Base-by-base conservation (phyloP, 2,113 vertebrate species). In the Paralichthys olivaceus region DNA sequence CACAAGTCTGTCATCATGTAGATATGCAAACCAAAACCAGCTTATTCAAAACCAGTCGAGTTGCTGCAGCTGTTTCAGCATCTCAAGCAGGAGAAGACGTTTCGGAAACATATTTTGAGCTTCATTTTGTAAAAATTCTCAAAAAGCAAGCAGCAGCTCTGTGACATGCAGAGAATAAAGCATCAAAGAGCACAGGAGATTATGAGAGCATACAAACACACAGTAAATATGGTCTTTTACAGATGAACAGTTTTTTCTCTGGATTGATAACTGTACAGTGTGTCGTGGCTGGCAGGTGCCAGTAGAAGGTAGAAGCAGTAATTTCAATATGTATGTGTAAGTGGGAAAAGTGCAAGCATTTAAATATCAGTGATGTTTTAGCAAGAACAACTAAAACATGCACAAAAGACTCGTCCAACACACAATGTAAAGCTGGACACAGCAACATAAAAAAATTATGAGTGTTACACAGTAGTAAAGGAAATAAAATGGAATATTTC, bases 331-430 rank as follows among this genome's bases (percentile, higher is more conserved):
- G 57, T 7, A 72, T 70, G 19, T 69, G 47, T 5, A 57, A 37
- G 69, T 62, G 53, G 8, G 3, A 66, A 76, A 79, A 85, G 81
- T 87, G 80, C 71, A 85, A 82, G 45, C 54, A 77, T 84, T 55
- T 73, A 61, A 57, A 80, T n/a, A 22, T 7, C 40, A 70, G 58
- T 66, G 76, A 66, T 58, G 26, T 67, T 77, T 77, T 4, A 51
- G n/a, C n/a, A 66, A 28, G 20, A n/a, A 68, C 40, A 66, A 23
- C 26, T 49, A 25, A 72, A 74, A 64, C 28, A 67, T 57, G 65
- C 23, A 47, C 37, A 26, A 32, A 58, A 63, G n/a, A 63, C 43
- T 14, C 14, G 14, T 3, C 8, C 43, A 56, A n/a, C n/a, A 14
- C 15, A 8, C 19, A 2, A 80, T 26, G 37, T 61, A 75, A 77